These are phyloP conservation scores for Melanchra persicariae DNA, from an alignment of 2,888 invertebrate species.

Conservation along the genomic window DNA sequence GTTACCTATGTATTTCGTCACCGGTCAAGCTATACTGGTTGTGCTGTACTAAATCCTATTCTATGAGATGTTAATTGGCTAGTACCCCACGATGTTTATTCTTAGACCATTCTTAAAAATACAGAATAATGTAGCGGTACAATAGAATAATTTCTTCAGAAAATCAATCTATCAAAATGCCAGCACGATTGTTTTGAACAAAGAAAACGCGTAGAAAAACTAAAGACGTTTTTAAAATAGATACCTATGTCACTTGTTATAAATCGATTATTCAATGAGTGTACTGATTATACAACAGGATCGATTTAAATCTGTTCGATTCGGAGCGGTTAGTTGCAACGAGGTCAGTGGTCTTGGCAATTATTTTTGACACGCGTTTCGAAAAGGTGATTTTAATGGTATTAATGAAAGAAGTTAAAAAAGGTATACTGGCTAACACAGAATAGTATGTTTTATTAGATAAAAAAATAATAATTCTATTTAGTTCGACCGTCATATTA, in stretches of 20 bases:
- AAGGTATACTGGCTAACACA: neutral
- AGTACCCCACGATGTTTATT: neutral
- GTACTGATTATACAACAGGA: conserved; percentile 63
- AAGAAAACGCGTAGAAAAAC: conserved; percentile 33
- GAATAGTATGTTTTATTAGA: no score
- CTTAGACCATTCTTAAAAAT: neutral
- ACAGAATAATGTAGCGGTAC: conserved; percentile 12
- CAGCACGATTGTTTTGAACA: conserved; percentile 44
- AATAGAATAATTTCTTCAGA: conserved; percentile 38
- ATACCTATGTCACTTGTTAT: conserved; percentile 62
- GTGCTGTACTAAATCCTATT: neutral
- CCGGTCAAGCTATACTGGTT: neutral
- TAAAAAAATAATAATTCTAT: no score
- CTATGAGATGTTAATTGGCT: conserved; percentile 15
- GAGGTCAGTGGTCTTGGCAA: conserved; percentile 60
- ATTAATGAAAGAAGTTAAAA: no score
- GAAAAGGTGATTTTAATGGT: conserved; percentile 37
- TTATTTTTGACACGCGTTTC: conserved; percentile 61
- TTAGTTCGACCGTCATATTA: no score
- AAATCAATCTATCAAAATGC: conserved; percentile 42
- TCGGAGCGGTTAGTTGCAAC: conserved; percentile 52
- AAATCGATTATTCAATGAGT: conserved; percentile 65
- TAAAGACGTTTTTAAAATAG: conserved; percentile 43
- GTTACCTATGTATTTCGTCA: neutral
- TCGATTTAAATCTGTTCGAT: conserved; percentile 60